Evolutionary conservation across 1,140 invertebrate genomes (phyloP), one percentile per base, ranked within the genome.

Genomic region (Pogonus chalceus): DNA sequence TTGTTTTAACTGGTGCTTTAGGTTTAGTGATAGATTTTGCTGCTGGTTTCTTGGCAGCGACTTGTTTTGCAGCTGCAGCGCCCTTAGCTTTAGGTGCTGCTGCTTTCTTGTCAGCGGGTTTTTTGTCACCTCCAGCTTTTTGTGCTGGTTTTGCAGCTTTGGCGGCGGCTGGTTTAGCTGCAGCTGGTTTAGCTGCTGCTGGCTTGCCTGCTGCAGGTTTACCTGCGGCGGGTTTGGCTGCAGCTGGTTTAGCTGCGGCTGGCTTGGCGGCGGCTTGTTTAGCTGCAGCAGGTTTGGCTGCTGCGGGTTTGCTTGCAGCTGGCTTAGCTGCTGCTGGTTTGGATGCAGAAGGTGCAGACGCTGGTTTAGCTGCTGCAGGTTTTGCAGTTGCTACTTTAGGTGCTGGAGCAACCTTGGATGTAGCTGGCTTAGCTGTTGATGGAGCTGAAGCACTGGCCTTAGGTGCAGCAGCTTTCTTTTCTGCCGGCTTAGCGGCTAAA

Each of bases 391-490:
- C 65, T 16, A 68, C 62, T 50, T 57, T 55, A 9, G 49, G 26
- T n/a, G 47, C 58, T 54, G 70, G 62, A 20, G 72, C 64, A 55
- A 72, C 74, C 57, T 75, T 74, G 1, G 74, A 70, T 10, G 63
- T 61, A 24, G 67, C 56, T 23, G 69, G n/a, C n/a, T n/a, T n/a
- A n/a, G 26, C 37, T 4, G 37, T 12, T 10, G 69, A 65, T 49
- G 73, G 67, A 35, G 74, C 55, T 39, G 75, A 69, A 2, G 65
- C 53, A 51, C 62, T 61, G 43, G 70, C 54, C 56, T 69, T 63
- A 7, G 64, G 67, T 23, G 63, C 52, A 16, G 63, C 55, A 14
- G 59, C 71, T 62, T 85, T 83, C 61, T 83, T 83, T 55, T 83
- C 81, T 43, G 78, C 76, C 46, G 78, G 67, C 59, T 82, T 82